Percentiles rank a stretch among this genome's conserved stretches.
Conservation (phyloP, 2,888 invertebrate genomes). For the Cryptosula pallasiana region DNA sequence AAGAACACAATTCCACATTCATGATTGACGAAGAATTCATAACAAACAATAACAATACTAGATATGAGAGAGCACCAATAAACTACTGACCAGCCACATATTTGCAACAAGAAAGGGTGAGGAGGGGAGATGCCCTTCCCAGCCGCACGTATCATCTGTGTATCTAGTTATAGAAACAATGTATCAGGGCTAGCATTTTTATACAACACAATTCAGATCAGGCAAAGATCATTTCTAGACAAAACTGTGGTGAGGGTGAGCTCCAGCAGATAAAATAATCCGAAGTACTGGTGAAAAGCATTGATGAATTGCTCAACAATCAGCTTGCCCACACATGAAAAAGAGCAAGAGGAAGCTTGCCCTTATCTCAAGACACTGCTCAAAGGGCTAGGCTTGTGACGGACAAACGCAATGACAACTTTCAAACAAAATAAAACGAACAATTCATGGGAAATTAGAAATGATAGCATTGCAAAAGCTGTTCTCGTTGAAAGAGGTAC, state of each 20-base stretch:
- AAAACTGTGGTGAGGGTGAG: not conserved
- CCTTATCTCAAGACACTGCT: too few relatives aligned
- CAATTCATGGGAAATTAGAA: too few relatives aligned
- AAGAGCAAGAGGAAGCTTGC: not conserved
- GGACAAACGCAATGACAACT: not conserved
- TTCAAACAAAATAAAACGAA: not conserved
- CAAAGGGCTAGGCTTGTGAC: not conserved
- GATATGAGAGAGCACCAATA: not conserved
- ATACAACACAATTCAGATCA: not conserved
- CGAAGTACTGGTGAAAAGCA: not conserved
- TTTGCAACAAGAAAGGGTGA: too few relatives aligned
- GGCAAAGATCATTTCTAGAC: not conserved
- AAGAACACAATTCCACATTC: too few relatives aligned
- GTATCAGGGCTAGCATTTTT: too few relatives aligned
- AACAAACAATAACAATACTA: not conserved
- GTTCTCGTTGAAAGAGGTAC: too few relatives aligned
- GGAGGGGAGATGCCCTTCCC: too few relatives aligned
- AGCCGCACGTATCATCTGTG: not conserved
- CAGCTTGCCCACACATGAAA: not conserved
- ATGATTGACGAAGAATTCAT: not conserved
- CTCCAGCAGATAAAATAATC: too few relatives aligned
- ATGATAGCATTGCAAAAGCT: too few relatives aligned
- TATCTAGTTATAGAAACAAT: too few relatives aligned
- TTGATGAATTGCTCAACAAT: not conserved
- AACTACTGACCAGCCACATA: not conserved